Evolutionary conservation across 2,888 invertebrate genomes (phyloP), one percentile per base, ranked within the genome.

Genomic region (Ecliptopera silaceata): DNA sequence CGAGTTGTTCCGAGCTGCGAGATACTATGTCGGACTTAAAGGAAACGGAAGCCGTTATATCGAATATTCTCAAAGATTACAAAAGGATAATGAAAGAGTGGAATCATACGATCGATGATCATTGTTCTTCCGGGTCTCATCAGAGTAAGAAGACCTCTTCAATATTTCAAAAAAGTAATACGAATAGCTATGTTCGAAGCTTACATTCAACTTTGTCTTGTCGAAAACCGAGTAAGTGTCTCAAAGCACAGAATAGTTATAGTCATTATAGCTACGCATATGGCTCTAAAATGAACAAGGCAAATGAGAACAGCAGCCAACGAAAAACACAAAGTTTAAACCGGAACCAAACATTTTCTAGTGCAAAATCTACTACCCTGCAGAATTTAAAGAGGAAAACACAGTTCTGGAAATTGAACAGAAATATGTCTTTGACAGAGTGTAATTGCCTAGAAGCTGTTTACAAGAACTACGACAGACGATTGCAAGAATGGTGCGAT

Each of bases 41-140:
- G 55, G 70, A 72, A 42, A 56, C 80, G 3, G 79, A 77, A 43
- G 80, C 87, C 51, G 67, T 90, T 8, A 66, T 86, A 38, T 64
- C 76, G 15, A 83, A 68, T 38, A 86, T 92, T 53, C 73, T 89
- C 1, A 86, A 77, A 54, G 92, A 92, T 71, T 92, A 91, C 61
- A 88, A 88, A 72, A 80, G 79, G 57, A 88, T 89, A 65, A 91
- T 92, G 90, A 88, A 84, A 47, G 87, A 91, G 67, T 92, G 92
- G 91, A 91, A 92, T 62, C 79, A 82, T 54, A 88, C 89, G 1
- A 73, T 90, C 32, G 78, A 80, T 51, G 82, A 91, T 59, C 88
- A 90, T 70, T 83, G 82, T 66, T 79, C 84, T 6, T 77, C 85
- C 18, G 64, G 71, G 34, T 75, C 81, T 3, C 82, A 83, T 60